Evolutionary conservation across 2,797 vertebrate genomes (phyloP), one percentile per base, ranked within the genome.

Genomic region (Melanotaenia parkinsoni): DNA sequence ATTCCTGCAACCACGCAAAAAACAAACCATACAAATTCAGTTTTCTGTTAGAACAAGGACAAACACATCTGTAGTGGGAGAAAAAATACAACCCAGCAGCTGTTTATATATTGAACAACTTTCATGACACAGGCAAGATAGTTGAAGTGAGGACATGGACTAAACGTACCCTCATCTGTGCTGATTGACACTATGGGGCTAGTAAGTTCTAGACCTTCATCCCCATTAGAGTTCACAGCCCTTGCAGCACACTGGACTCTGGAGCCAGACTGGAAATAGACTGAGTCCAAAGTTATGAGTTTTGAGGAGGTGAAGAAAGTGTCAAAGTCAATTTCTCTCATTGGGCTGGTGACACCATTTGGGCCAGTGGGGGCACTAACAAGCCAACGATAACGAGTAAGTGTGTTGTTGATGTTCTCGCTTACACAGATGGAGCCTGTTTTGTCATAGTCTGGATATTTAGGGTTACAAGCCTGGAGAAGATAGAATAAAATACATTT

Each of bases 261-360:
- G 32, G 98, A 98, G 5, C 97, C 97, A 0, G 96, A 95, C 82
- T 97, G 97, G 84, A 98, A 99, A 91, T 99, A 99, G 77, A 99
- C 94, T 38, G 98, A 97, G 82, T 99, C 98, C 3, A 99, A 84
- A 0, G 97, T 96, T 85, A 98, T 96, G 81, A 95, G 95, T 92
- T 98, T 99, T 74, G 97, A 98, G 0, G 97, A 97, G 3, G 97
- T 97, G 88, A 99, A 98, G 91, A 99, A 99, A 33, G 98, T 99
- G 77, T 99, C 94, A 16, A 97, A 97, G 91, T 98, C 97, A 26
- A 96, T 93, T 67, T 99, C 98, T 71, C 93, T 95, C 97, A 99
- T 96, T 5, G 97, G 96, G 87, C 96, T 96, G 73, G 97, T 97
- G 59, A 99, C 96, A 0, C 97, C 96, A 3, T 98, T 96, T 0